These are phyloP conservation scores for Hemibagrus guttatus DNA, from an alignment of 2,797 vertebrate species.

Conservation along the genomic window DNA sequence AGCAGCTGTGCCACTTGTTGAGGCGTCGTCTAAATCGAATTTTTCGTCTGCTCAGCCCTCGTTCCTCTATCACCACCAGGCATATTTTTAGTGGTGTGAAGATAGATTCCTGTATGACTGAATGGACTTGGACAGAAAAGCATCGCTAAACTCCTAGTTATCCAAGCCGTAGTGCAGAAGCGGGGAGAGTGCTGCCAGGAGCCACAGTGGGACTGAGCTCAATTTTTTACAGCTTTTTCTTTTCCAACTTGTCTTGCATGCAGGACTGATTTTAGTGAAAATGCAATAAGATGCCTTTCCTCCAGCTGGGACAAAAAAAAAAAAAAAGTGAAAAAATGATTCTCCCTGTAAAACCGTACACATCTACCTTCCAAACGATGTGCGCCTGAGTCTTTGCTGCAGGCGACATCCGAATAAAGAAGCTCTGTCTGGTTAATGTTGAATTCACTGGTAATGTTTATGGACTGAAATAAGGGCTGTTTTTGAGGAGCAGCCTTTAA, in stretches of 20 bases:
- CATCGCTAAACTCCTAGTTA: background rate
- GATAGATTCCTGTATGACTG: background rate
- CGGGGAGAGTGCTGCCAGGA: conserved; percentile 1
- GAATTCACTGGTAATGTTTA: background rate
- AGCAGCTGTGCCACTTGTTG: background rate
- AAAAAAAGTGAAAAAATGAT: background rate
- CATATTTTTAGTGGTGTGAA: background rate
- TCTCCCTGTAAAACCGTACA: background rate
- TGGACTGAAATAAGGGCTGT: background rate
- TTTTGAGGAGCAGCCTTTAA: background rate
- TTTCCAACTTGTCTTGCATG: too few relatives aligned
- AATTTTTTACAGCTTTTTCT: background rate
- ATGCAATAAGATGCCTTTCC: background rate
- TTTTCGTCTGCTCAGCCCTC: background rate
- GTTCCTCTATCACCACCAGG: background rate
- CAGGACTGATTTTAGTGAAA: background rate
- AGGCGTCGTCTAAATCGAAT: background rate
- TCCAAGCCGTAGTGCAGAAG: background rate
- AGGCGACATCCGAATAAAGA: background rate
- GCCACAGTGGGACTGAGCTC: background rate
- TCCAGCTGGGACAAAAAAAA: background rate
- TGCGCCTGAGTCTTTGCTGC: background rate
- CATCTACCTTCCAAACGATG: background rate
- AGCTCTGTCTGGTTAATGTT: background rate
- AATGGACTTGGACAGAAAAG: background rate